phyloP scores from a whole-genome alignment of 1,140 invertebrate genomes.

The Tetramorium simillimum region DNA sequence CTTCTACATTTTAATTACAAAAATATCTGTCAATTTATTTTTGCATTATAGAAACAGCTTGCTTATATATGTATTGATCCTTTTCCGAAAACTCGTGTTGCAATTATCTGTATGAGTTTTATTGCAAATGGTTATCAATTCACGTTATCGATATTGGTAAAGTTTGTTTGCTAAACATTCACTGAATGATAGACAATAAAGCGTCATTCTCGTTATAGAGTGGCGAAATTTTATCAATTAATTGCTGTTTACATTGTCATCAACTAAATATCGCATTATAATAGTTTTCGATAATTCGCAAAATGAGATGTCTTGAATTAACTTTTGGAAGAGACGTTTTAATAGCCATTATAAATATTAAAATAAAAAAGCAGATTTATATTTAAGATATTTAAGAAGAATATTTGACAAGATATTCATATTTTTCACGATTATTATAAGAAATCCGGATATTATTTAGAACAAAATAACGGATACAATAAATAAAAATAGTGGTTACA shows the following conservation, averaged over 20 bases:
- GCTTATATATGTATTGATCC: not conserved
- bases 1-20: not conserved
- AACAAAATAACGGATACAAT: not conserved
- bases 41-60: constrained; percentile 30
- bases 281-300: not conserved
- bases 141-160: constrained; percentile 46
- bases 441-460: not conserved
- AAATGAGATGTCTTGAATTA: not conserved
- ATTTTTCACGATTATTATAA: constrained; percentile 15
- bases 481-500: not conserved
- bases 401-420: not conserved
- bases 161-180: constrained; percentile 32
- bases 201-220: not conserved
- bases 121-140: constrained; percentile 19
- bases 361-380: not conserved
- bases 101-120: constrained; percentile 21
- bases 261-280: not conserved
- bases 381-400: not conserved
- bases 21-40: constrained; percentile 53
- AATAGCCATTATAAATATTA: not conserved
- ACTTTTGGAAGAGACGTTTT: not conserved
- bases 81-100: not conserved
- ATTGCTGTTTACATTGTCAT: not conserved
- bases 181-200: constrained; percentile 1
- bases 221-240: constrained; percentile 29